Percentiles rank a stretch among this genome's conserved stretches.
Conservation (phyloP, 2,888 invertebrate species). For the Chrysopilus asiliformis region DNA sequence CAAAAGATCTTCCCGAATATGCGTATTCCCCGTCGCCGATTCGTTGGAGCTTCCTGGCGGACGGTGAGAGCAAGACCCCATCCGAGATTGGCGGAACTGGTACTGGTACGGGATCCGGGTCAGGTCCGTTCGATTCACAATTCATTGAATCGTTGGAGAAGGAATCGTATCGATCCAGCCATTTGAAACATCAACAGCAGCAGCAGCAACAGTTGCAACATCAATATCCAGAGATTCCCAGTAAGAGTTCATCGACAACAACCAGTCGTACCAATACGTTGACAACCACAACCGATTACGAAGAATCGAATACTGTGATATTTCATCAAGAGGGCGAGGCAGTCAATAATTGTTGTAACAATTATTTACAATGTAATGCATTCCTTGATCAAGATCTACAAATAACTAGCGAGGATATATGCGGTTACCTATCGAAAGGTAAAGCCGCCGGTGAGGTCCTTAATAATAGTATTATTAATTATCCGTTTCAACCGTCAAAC, state of each 20-base stretch:
- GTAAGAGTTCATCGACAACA: conserved; percentile 3
- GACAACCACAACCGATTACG: conserved; percentile 11
- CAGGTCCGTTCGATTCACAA: background rate
- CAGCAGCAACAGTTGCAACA: background rate
- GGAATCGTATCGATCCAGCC: conserved; percentile 1
- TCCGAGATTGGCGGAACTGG: conserved; percentile 24
- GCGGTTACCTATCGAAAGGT: conserved; percentile 28
- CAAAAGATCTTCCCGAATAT: conserved; percentile 30
- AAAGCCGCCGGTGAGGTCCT: conserved; percentile 32
- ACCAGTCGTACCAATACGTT: conserved; percentile 1
- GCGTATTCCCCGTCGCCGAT: conserved; percentile 36
- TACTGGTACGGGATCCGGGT: conserved; percentile 4
- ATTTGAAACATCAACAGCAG: conserved; percentile 7
- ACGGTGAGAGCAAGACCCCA: conserved; percentile 26
- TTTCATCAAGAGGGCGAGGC: conserved; percentile 31
- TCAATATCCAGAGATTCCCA: background rate
- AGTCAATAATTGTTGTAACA: conserved; percentile 33
- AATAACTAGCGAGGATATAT: conserved; percentile 36
- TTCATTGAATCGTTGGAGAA: background rate
- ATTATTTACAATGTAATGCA: conserved; percentile 34
- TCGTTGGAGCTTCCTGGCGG: conserved; percentile 35
- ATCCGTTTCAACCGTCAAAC: conserved; percentile 34
- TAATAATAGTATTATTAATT: conserved; percentile 33
- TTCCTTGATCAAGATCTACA: conserved; percentile 34
- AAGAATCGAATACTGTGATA: conserved; percentile 32